phyloP scores from a whole-genome alignment of 2,797 vertebrate species.

The Propithecus deckenii region DNA sequence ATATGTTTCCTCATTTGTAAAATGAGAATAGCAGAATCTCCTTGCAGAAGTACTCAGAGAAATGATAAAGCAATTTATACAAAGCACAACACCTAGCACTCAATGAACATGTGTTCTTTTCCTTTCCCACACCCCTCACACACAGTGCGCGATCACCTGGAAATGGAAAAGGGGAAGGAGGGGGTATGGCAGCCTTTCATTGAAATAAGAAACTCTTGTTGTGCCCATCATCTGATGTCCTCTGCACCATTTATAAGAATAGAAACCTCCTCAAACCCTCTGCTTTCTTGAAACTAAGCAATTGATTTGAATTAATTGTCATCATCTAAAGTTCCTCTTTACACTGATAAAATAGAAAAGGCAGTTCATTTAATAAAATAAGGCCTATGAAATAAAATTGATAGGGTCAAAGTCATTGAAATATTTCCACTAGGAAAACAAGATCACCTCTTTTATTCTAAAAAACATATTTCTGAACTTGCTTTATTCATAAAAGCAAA shows the following conservation, averaged over 20 bases:
- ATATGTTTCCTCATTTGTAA: not conserved
- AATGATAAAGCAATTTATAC: not conserved
- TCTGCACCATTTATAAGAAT: not conserved
- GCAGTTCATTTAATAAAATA: slow-evolving; percentile 20
- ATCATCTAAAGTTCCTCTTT: not conserved
- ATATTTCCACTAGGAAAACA: not conserved
- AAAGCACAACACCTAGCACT: not conserved
- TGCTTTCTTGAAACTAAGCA: slow-evolving; percentile 17
- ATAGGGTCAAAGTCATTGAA: slow-evolving; percentile 2
- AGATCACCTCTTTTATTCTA: not conserved
- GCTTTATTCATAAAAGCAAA: not conserved
- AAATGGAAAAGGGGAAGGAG: not conserved
- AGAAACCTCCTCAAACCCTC: not conserved
- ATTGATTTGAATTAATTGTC: not conserved
- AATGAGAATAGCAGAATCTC: not conserved
- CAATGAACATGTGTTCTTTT: not conserved
- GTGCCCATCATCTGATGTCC: not conserved
- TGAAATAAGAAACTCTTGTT: not conserved
- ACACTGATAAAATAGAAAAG: not conserved
- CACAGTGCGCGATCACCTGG: not conserved
- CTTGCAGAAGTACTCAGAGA: not conserved
- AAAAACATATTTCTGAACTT: slow-evolving; percentile 42
- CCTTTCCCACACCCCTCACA: not conserved
- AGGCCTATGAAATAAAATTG: not conserved
- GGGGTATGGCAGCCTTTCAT: not conserved